Percentiles rank a stretch among this genome's conserved stretches.
These are phyloP conservation scores for Intellagama lesueurii DNA, from an alignment of 2,797 vertebrate genomes.

Conservation along the genomic window DNA sequence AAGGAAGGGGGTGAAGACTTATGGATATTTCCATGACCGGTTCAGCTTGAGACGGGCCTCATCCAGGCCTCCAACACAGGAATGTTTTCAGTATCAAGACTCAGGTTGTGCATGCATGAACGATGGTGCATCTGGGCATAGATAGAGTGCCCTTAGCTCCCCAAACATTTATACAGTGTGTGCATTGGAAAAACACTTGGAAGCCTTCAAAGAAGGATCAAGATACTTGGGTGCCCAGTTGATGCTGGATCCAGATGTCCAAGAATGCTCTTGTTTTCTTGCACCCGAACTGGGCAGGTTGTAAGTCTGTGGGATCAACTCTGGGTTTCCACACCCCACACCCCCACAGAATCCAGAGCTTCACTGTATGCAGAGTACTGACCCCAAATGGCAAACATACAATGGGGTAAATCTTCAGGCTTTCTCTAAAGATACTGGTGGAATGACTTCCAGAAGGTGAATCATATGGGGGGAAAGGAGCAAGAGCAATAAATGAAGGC, in stretches of 20 bases:
- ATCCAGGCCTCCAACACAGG: not conserved
- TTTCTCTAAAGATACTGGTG: too few relatives aligned
- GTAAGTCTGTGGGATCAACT: too few relatives aligned
- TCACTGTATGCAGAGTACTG: not conserved
- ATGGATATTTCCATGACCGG: too few relatives aligned
- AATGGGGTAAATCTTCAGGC: not conserved
- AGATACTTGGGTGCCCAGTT: not conserved
- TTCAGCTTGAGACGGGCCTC: not conserved
- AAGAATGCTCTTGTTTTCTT: not conserved
- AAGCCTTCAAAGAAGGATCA: not conserved
- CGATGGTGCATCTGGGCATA: not conserved
- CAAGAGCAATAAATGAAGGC: too few relatives aligned
- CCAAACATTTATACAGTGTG: too few relatives aligned
- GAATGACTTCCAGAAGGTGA: too few relatives aligned
- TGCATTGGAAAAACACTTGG: not conserved
- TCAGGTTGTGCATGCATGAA: too few relatives aligned
- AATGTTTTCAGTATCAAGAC: not conserved
- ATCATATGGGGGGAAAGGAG: too few relatives aligned
- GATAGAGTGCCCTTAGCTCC: not conserved
- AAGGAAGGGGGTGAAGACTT: not conserved
- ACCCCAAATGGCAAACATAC: not conserved
- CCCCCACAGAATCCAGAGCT: not conserved
- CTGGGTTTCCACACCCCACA: too few relatives aligned
- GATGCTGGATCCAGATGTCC: not conserved
- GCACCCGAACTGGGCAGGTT: too few relatives aligned